Base-by-base conservation (phyloP, 2,797 vertebrate genomes). In the Dromococcyx pavoninus region DNA sequence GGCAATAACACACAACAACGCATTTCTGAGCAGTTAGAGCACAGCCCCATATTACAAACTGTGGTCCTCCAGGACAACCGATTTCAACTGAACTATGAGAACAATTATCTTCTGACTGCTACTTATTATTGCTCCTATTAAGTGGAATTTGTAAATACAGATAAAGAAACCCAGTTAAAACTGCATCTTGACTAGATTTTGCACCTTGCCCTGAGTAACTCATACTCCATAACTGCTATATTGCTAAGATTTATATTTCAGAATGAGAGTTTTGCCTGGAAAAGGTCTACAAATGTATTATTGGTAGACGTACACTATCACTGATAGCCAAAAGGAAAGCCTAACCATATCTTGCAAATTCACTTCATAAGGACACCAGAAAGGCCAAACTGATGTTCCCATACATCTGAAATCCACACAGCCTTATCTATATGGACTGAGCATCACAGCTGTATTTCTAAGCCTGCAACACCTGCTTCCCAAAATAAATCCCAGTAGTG, bases 401-500 rank as follows among this genome's bases (percentile, higher is more conserved):
- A 87, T 61, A 76, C 79, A 86, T 64, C 83, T 92, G 81, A 97
- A 97, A 97, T 93, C 93, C 83, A 80, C 91, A 92, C 33, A 83
- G 89, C 86, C 88, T 94, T 91, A 93, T 75, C 83, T 91, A 86
- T 87, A 88, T 10, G 95, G 80, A 79, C 93, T 95, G 91, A 94
- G 35, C 65, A 91, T 69, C 83, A 95, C 79, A 94, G 41, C 22
- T 5, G 51, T 70, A 81, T 56, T 51, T 94, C 92, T 78, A 96
- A 96, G 28, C 54, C 57, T 92, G 74, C 91, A 95, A 91, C 88
- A 76, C 85, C 85, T 97, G 67, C 86, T 96, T 96, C 95, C 96
- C 92, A 96, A 96, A 96, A 96, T 91, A 96, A 94, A 96, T 89
- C 76, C 94, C 94, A 95, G 33, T 72, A 95, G 95, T 93, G 96